These are phyloP conservation scores for Phalacrocorax pelagicus DNA, from an alignment of 2,113 vertebrate species.

Conservation along the genomic window DNA sequence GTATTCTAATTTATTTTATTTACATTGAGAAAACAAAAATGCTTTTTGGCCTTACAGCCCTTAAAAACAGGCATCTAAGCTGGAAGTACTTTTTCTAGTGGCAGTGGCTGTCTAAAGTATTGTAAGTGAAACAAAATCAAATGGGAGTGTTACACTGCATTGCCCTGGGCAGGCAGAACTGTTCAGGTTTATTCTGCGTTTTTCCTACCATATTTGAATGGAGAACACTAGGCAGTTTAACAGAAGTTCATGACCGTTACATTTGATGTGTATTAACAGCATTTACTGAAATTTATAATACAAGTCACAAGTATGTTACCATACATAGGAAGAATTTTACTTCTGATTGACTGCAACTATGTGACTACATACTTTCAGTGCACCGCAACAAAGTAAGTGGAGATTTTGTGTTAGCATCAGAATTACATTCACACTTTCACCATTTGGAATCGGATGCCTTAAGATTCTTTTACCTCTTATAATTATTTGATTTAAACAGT, in stretches of 20 bases:
- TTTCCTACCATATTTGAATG: background rate
- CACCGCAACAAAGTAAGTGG: background rate
- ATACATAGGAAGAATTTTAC: background rate
- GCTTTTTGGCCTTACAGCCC: background rate
- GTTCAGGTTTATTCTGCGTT: background rate
- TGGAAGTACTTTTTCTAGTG: background rate
- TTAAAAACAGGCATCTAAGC: background rate
- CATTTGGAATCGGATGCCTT: background rate
- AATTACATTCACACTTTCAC: background rate
- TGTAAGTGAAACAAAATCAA: background rate
- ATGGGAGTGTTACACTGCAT: accelerated
- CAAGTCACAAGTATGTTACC: background rate
- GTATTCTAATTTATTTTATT: background rate
- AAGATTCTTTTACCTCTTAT: background rate
- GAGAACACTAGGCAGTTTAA: background rate
- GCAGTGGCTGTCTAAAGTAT: background rate
- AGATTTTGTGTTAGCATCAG: background rate
- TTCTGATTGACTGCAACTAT: background rate
- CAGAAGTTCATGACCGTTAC: background rate
- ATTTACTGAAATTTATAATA: background rate
- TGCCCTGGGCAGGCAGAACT: background rate
- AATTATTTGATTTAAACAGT: background rate
- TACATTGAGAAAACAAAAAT: background rate
- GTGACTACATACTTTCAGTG: background rate
- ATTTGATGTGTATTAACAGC: background rate